phyloP scores from a whole-genome alignment of 2,797 vertebrate species.

The Acanthurus leucopareius region DNA sequence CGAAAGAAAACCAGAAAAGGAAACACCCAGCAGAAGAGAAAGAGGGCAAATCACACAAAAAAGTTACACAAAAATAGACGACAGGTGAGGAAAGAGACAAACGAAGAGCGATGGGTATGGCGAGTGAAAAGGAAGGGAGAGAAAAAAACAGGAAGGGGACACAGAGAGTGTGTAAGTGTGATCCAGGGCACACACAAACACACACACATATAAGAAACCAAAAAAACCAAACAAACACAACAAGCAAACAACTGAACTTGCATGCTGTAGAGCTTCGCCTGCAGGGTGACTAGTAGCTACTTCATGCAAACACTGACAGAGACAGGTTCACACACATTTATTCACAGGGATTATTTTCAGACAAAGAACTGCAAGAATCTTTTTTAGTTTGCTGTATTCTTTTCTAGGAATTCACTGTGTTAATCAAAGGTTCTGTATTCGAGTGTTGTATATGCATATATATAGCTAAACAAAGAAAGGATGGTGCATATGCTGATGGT shows the following conservation, averaged over 20 bases:
- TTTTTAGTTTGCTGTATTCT: background rate
- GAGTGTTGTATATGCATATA: no score
- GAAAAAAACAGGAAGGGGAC: slow-evolving; percentile 2
- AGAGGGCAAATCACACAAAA: slow-evolving; percentile 68
- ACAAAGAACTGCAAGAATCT: slow-evolving; percentile 28
- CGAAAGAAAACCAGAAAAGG: slow-evolving; percentile 31
- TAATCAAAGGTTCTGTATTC: background rate
- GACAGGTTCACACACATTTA: slow-evolving; percentile 23
- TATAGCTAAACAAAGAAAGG: background rate
- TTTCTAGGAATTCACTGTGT: background rate
- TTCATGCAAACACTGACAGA: slow-evolving; percentile 33
- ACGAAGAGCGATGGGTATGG: slow-evolving; percentile 64
- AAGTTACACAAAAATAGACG: slow-evolving; percentile 1
- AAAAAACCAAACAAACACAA: slow-evolving; percentile 20
- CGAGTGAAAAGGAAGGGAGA: slow-evolving; percentile 3
- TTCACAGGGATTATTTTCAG: slow-evolving; percentile 5
- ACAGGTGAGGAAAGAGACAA: slow-evolving; percentile 11
- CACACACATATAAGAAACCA: slow-evolving; percentile 5
- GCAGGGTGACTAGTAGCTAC: slow-evolving; percentile 9
- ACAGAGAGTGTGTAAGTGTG: slow-evolving; percentile 61
- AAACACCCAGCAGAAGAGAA: slow-evolving; percentile 54
- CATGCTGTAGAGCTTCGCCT: slow-evolving; percentile 35
- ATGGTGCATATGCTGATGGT: background rate
- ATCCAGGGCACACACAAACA: slow-evolving; percentile 22
- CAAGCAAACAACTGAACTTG: slow-evolving; percentile 43